A percentile compares a stretch with the other conserved stretches of the same genome.
Conservation (phyloP, 2,888 invertebrate genomes). For the Caenorhabditis doughertyi region DNA sequence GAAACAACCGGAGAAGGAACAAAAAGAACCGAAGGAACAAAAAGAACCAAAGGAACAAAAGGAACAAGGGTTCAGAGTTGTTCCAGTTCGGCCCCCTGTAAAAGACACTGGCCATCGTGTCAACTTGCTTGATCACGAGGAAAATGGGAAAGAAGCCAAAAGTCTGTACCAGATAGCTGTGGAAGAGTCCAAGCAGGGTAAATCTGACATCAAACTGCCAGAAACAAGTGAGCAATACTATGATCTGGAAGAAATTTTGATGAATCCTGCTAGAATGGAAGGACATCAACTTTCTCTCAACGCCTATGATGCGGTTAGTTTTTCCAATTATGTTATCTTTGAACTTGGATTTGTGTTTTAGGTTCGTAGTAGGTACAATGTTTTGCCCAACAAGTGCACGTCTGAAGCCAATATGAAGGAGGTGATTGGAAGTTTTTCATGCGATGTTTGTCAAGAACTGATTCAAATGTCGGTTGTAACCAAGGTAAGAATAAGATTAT, state of each 20-base stretch:
- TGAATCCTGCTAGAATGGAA: constrained; percentile 61
- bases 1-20: not conserved
- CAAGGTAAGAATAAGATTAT: constrained; percentile 48
- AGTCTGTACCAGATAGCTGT: constrained; percentile 24
- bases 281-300: constrained; percentile 41
- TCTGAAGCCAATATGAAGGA: constrained; percentile 53
- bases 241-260: constrained; percentile 54
- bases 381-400: not conserved
- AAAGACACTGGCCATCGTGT: constrained; percentile 27
- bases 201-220: constrained; percentile 24
- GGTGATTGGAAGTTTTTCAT: constrained; percentile 51
- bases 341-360: constrained; percentile 5
- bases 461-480: constrained; percentile 52
- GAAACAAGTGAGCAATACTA: constrained; percentile 40
- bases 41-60: not conserved
- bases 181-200: not conserved
- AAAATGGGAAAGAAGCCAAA: not conserved
- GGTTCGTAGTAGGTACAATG: constrained; percentile 36
- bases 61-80: not conserved
- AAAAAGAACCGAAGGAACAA: not conserved
- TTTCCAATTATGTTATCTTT: not conserved
- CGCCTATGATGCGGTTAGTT: constrained; percentile 51
- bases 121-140: not conserved
- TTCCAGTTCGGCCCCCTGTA: not conserved
- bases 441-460: constrained; percentile 61